Evolutionary conservation across 2,888 invertebrate genomes (phyloP), one percentile per base, ranked within the genome.

Genomic region (Sinohyriopsis cumingii): DNA sequence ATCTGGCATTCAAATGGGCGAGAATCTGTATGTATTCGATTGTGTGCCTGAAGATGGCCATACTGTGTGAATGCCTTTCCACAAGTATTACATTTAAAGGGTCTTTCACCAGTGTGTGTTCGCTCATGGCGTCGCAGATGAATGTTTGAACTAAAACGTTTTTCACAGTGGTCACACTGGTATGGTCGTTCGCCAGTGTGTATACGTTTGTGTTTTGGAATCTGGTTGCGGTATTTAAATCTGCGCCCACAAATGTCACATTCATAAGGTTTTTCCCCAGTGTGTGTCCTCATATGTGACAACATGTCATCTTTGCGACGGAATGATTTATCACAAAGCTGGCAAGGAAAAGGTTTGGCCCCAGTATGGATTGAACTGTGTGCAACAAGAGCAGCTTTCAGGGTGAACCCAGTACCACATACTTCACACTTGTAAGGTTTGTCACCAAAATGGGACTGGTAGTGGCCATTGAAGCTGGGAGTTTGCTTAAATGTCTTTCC

Each of bases 331-430:
- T 72, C 62, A 62, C 81, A 81, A 33, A 75, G 63, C 15, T 59
- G 64, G 69, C 81, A 81, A 2, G 69, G 66, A 61, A 75, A 81
- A 3, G 81, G 81, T 61, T 79, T 76, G 45, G 75, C 77, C 0
- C 81, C 81, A 28, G 77, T 76, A 71, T 81, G 81, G 19, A 81
- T 79, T 2, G 77, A 70, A 20, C 74, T 73, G 28, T 81, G 81
- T 5, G 81, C 77, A 1, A 81, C 73, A 22, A 81, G 63, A 28
- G 77, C 77, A 19, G 74, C 74, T 61, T 77, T 77, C 68, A 75
- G 55, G 4, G 77, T 77, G 55, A 77, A 77, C 7, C 77, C 77
- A 65, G 72, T 74, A 24, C 71, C 59, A 57, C 77, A 77, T 15
- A 72, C 67, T 15, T 70, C 72, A 74, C 77, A 77, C 60, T 70